These are phyloP conservation scores for Microctonus brassicae DNA, from an alignment of 2,888 invertebrate species.

Conservation along the genomic window DNA sequence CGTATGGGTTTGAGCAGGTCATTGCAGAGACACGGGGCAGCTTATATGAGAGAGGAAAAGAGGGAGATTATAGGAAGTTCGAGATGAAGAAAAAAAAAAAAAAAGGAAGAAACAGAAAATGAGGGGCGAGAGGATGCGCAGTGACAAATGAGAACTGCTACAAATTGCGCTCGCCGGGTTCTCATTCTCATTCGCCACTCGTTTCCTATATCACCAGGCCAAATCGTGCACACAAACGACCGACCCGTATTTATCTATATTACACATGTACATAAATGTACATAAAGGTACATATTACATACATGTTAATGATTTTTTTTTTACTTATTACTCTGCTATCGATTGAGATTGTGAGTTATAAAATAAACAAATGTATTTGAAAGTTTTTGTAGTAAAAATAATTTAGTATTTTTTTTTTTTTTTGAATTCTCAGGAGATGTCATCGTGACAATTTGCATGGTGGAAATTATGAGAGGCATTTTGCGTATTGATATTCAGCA, in stretches of 20 bases:
- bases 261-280: not conserved
- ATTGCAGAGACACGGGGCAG: not conserved
- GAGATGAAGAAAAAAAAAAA: slow-evolving; percentile 31
- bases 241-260: not conserved
- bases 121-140: slow-evolving; percentile 50
- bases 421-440: slow-evolving; percentile 43
- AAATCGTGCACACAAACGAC: slow-evolving; percentile 20
- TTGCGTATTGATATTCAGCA: too few relatives aligned
- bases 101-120: slow-evolving; percentile 24
- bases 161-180: slow-evolving; percentile 63
- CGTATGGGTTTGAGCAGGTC: not conserved
- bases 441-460: not conserved
- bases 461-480: too few relatives aligned
- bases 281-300: too few relatives aligned
- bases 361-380: too few relatives aligned
- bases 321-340: not conserved
- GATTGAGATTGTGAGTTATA: not conserved
- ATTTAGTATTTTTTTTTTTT: not conserved
- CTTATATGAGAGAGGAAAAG: slow-evolving; percentile 14
- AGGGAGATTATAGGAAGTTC: slow-evolving; percentile 25
- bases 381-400: slow-evolving; percentile 54
- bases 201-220: slow-evolving; percentile 43
- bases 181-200: slow-evolving; percentile 62
- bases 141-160: slow-evolving; percentile 66
- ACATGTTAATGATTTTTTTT: not conserved